phyloP scores from a whole-genome alignment of 1,140 invertebrate genomes.

The Drosophila bocki region DNA sequence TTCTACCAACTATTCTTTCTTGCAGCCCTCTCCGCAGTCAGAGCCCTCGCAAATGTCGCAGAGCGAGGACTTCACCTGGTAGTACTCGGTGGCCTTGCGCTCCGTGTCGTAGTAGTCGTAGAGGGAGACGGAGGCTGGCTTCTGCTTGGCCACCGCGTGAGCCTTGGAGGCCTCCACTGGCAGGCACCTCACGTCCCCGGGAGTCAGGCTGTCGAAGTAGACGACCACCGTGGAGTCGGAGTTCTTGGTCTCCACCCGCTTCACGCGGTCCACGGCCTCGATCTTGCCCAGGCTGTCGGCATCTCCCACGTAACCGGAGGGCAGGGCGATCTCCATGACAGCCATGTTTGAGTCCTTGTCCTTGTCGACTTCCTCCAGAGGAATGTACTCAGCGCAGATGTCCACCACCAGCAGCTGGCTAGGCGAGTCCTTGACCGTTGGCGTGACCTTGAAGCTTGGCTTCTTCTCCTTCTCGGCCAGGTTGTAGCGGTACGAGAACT shows the following conservation, averaged over 20 bases:
- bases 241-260: conserved; percentile 91
- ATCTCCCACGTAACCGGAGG: conserved; percentile 91
- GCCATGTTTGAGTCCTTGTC: conserved; percentile 91
- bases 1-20: conserved; percentile 3
- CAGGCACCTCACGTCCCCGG: conserved; percentile 90
- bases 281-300: conserved; percentile 63
- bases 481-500: conserved; percentile 93
- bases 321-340: conserved; percentile 93
- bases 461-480: conserved; percentile 92
- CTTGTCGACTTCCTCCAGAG: conserved; percentile 35
- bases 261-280: conserved; percentile 62
- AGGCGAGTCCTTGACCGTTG: conserved; percentile 90
- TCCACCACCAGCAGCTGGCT: conserved; percentile 90
- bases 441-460: conserved; percentile 92
- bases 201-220: conserved; percentile 93
- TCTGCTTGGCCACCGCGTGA: conserved; percentile 93
- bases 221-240: conserved; percentile 91
- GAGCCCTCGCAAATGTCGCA: conserved; percentile 92
- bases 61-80: conserved; percentile 89
- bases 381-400: conserved; percentile 87
- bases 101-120: conserved; percentile 97
- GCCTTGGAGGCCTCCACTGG: conserved; percentile 93
- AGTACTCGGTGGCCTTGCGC: conserved; percentile 90
- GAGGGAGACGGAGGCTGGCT: conserved; percentile 93
- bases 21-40: conserved; percentile 87